Conservation (phyloP, 1,140 invertebrate genomes). For the Carcinoscorpius rotundicauda region DNA sequence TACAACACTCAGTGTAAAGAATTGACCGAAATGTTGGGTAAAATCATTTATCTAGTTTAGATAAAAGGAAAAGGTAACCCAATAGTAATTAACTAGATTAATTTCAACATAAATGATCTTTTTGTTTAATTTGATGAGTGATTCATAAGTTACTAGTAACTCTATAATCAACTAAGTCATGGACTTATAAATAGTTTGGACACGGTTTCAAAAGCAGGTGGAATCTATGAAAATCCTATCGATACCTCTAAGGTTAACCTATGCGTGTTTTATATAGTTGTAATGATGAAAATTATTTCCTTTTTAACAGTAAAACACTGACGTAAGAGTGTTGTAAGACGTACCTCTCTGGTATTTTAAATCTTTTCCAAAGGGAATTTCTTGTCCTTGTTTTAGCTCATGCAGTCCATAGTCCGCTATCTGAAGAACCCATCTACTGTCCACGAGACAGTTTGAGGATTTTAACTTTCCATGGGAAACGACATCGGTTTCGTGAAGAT, state of each 20-base stretch:
- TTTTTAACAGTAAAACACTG: neutral
- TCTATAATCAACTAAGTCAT: no score
- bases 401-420: constrained; percentile 78
- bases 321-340: neutral
- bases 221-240: no score
- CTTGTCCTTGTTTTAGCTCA: constrained; percentile 46
- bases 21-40: no score
- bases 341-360: constrained; percentile 1
- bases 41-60: no score
- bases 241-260: neutral
- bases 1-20: no score
- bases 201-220: no score
- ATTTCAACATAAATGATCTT: no score
- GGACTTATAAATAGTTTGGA: no score
- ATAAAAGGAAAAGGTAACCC: no score
- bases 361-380: constrained; percentile 3
- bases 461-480: constrained; percentile 76
- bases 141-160: no score
- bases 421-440: constrained; percentile 87
- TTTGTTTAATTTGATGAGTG: no score
- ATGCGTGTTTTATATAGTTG: neutral
- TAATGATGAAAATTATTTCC: neutral
- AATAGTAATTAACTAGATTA: no score
- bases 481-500: constrained; percentile 77
- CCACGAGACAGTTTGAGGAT: constrained; percentile 81